phyloP scores from a whole-genome alignment of 2,888 invertebrate genomes.

The Auanema freiburgensis region DNA sequence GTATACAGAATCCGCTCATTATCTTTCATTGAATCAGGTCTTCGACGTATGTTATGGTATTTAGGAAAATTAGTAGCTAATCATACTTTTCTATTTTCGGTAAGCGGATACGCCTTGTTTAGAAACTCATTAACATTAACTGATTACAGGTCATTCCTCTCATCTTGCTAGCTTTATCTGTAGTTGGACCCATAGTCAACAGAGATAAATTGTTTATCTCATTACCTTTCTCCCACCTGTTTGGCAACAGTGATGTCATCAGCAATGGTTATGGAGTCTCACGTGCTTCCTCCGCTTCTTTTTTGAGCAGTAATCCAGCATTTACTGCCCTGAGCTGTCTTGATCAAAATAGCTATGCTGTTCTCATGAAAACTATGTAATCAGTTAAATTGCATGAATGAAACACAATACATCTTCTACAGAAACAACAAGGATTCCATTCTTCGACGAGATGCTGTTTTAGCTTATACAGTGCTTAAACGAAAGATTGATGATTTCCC shows the following conservation, averaged over 20 bases:
- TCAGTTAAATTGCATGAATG: background rate
- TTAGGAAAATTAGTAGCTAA: constrained; percentile 56
- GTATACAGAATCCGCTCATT: constrained; percentile 44
- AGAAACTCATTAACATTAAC: background rate
- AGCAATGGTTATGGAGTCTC: constrained; percentile 31
- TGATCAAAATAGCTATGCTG: constrained; percentile 37
- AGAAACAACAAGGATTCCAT: constrained; percentile 40
- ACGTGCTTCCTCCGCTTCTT: constrained; percentile 24
- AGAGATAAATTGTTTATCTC: constrained; percentile 27
- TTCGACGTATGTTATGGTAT: constrained; percentile 52
- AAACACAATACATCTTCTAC: constrained; percentile 3
- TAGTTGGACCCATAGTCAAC: constrained; percentile 24
- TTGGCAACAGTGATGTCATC: constrained; percentile 28
- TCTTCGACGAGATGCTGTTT: constrained; percentile 37
- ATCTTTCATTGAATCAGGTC: constrained; percentile 48
- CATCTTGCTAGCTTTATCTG: constrained; percentile 25
- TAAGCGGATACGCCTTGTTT: constrained; percentile 4
- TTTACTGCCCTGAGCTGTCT: constrained; percentile 37
- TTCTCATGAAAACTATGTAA: constrained; percentile 32
- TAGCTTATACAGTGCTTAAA: constrained; percentile 40
- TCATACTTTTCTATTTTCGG: constrained; percentile 27
- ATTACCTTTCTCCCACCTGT: constrained; percentile 34
- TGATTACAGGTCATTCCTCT: constrained; percentile 20
- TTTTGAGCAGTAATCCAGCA: constrained; percentile 54
- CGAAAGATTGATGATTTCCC: constrained; percentile 43